These are phyloP conservation scores for Talpa occidentalis DNA, from an alignment of 2,113 vertebrate genomes.

Conservation along the genomic window DNA sequence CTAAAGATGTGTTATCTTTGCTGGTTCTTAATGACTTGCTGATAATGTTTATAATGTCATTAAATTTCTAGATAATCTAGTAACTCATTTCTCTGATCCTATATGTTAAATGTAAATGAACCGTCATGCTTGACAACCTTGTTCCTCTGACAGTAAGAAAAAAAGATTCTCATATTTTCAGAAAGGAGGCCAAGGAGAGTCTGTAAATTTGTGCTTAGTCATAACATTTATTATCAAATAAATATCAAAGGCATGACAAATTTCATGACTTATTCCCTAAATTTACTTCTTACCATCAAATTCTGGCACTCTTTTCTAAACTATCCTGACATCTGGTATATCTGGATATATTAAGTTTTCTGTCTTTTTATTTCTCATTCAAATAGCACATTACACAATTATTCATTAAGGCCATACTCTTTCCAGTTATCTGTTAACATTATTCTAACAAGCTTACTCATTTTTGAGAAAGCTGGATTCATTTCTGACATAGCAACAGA, in stretches of 20 bases:
- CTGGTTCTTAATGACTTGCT: not conserved
- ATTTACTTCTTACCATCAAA: constrained; percentile 46
- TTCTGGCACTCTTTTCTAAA: constrained; percentile 32
- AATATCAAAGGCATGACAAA: constrained; percentile 16
- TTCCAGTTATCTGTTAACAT: not conserved
- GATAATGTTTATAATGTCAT: constrained; percentile 29
- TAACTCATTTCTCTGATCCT: constrained; percentile 17
- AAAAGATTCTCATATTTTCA: constrained; percentile 24
- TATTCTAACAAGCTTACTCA: constrained; percentile 16
- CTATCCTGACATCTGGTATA: not conserved
- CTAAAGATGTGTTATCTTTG: not conserved
- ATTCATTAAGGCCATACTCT: constrained; percentile 48
- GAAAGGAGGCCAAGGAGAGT: constrained; percentile 15
- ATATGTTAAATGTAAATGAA: not conserved
- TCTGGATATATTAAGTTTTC: constrained; percentile 1
- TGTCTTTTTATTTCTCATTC: constrained; percentile 2
- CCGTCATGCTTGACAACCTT: not conserved
- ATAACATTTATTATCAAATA: not conserved
- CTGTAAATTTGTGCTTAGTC: constrained; percentile 36
- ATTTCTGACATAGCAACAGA: not conserved
- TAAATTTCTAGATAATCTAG: constrained; percentile 16
- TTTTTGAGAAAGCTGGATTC: constrained; percentile 29
- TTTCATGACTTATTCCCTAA: constrained; percentile 12
- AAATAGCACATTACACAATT: constrained; percentile 36
- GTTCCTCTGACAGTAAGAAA: not conserved